Evolutionary conservation across 2,888 invertebrate species (phyloP), one percentile per base, ranked within the genome.

Genomic region (Oscheius sp.): DNA sequence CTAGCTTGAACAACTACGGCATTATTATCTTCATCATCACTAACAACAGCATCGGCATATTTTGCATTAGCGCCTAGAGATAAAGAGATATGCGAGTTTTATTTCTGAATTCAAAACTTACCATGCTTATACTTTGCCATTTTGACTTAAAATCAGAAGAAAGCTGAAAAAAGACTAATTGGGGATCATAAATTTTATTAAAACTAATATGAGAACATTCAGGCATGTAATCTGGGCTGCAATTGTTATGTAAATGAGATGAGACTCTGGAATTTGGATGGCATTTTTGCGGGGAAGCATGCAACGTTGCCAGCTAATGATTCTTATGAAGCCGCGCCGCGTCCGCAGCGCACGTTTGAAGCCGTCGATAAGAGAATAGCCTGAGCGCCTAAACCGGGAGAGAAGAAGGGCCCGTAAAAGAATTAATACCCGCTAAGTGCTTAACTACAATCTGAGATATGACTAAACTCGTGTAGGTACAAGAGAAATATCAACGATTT

Each of bases 401-500:
- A 27, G 23, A n/a, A 27, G 50, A 27, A 20, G 50, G n/a, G n/a
- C 20, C 23, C 50, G 50, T 52, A 52, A 52, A 23, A n/a, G 27
- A 31, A 42, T 23, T n/a, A 52, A 20, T 15, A 52, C 50, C 50
- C 50, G 50, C 27, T 12, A 42, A 42, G 37, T 42, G 42, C n/a
- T 42, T 12, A 34, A 57, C 34, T 34, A 55, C 55, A 33, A 57
- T 17, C 23, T 37, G 52, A 52, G 52, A 29, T 29, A n/a, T 17
- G 55, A 61, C 48, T 64, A 48, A 33, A 45, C 23, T 17, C 48
- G 48, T 31, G 34, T 34, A 6, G 64, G 64, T 33, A 64, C 64
- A 17, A 64, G 15, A 20, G 57, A 65, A 29, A 80, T 57, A 17
- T 71, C 70, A 25, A 78, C 76, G 23, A 88, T 87, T 77, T 88